phyloP scores from a whole-genome alignment of 2,888 invertebrate species.

The Hydropsyche betteni region DNA sequence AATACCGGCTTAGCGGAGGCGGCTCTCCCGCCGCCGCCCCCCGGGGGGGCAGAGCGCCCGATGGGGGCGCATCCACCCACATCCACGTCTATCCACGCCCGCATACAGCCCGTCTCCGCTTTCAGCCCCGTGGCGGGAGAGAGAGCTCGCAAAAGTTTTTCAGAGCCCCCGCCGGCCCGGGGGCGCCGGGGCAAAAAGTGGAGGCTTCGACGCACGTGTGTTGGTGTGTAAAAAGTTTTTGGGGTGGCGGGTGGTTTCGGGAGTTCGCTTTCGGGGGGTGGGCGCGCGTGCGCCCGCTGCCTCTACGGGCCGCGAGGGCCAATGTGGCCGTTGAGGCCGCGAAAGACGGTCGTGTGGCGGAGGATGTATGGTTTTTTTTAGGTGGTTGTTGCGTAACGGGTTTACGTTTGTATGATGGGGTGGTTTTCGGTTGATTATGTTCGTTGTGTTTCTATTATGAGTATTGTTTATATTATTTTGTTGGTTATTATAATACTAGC shows the following conservation, averaged over 20 bases:
- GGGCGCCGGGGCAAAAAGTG: constrained; percentile 49
- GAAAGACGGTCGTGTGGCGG: constrained; percentile 25
- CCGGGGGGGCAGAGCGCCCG: neutral
- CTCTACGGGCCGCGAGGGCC: constrained; percentile 47
- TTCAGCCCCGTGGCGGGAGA: constrained; percentile 48
- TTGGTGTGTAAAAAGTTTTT: constrained; percentile 50
- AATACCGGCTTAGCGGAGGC: constrained; percentile 40
- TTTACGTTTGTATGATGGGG: no score
- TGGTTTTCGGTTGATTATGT: no score
- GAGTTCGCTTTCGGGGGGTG: constrained; percentile 55
- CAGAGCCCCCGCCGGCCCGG: constrained; percentile 55
- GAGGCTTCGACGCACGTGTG: constrained; percentile 36
- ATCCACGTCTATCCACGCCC: constrained; percentile 12
- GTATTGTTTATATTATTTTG: no score
- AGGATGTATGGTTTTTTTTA: neutral
- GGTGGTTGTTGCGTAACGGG: neutral
- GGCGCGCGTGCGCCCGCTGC: constrained; percentile 60
- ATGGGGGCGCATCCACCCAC: neutral
- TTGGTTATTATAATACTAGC: no score
- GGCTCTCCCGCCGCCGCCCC: constrained; percentile 1
- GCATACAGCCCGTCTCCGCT: constrained; percentile 31
- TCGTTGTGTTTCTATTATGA: no score
- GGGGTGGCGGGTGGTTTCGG: constrained; percentile 46
- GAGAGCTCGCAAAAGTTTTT: constrained; percentile 64
- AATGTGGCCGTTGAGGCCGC: constrained; percentile 46